Evolutionary conservation across 2,888 invertebrate genomes (phyloP), one percentile per base, ranked within the genome.

Genomic region (Allophyes oxyacanthae): DNA sequence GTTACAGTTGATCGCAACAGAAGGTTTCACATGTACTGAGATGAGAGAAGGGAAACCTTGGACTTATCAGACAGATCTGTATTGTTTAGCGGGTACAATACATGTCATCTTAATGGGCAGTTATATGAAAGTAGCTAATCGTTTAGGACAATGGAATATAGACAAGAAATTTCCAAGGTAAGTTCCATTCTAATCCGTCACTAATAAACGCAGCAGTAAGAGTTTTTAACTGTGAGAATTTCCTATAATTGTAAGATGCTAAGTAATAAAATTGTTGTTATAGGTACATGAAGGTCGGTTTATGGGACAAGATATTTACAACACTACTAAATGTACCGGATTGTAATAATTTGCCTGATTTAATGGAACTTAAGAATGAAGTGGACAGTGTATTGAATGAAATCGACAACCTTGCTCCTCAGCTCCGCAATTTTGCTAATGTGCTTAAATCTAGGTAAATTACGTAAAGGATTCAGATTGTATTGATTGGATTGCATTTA

Each of bases 21-120:
- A 97, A 82, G 95, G 96, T 56, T 97, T 97, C 79, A 96, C 96
- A 15, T 98, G 97, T 82, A 96, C 97, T 46, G 99, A 99, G 94
- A 99, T 99, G 99, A 95, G 96, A 72, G 98, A 98, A 78, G 95
- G 96, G 38, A 95, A 96, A 76, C 97, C 98, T 0, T 99, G 99
- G 99, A 98, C 97, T 33, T 98, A 97, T 88, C 98, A 99, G 93
- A 97, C 98, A 30, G 99, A 99, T 92, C 92, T 98, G 78, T 99
- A 96, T 89, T 98, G 99, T 70, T 91, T 98, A 63, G 98, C 98
- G 44, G 98, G 97, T 10, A 97, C 98, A 8, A 96, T 98, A 69
- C 97, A 99, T 87, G 97, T 97, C 44, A 92, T 99, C 72, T 90
- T 98, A 11, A 97, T 98, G 92, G 97, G 97, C 38, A 97, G 97